Base-by-base conservation (phyloP, 2,888 invertebrate species). In the Argynnis bischoffii region DNA sequence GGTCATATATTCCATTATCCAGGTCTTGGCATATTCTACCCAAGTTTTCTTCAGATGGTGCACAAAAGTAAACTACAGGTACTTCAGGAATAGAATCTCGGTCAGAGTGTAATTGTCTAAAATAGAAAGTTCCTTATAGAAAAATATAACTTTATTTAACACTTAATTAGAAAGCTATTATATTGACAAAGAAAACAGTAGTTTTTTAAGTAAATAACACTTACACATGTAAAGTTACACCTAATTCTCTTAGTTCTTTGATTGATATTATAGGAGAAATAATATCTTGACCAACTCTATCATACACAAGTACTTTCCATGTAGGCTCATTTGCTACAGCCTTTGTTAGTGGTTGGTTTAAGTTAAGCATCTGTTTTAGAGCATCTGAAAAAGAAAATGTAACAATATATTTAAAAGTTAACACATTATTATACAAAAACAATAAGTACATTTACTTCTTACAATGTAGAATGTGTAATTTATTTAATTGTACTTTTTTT, bases 221-320 rank as follows among this genome's bases (percentile, higher is more conserved):
- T 94, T 94, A 99, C 98, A 99, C 95, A 94, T 99, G 99, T 70
- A 99, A 94, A 50, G 99, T 99, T 54, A 99, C 98, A 72, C 99
- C 99, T 80, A 98, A 92, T 86, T 99, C 99, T 78, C 99, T 90
- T 4, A 99, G 93, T 82, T 99, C 99, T 87, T 98, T 98, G 18
- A 99, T 96, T 21, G 98, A 97, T 81, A 99, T 95, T 64, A 99
- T 90, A 0, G 99, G 99, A 15, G 99, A 99, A 78, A 99, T 98
- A 61, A 99, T 98, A 85, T 99, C 99, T 91, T 99, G 99, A 4
- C 99, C 99, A 76, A 97, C 95, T 79, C 97, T 95, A 86, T 99
- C 99, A 83, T 99, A 99, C 72, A 99, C 95, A 71, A 99, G 93
- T 68, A 99, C 96, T 93, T 99, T 99, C 99, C 99, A 99, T 15